Evolutionary conservation across 2,797 vertebrate species (phyloP).

Genomic region (Hypotaenidia philippensis): DNA sequence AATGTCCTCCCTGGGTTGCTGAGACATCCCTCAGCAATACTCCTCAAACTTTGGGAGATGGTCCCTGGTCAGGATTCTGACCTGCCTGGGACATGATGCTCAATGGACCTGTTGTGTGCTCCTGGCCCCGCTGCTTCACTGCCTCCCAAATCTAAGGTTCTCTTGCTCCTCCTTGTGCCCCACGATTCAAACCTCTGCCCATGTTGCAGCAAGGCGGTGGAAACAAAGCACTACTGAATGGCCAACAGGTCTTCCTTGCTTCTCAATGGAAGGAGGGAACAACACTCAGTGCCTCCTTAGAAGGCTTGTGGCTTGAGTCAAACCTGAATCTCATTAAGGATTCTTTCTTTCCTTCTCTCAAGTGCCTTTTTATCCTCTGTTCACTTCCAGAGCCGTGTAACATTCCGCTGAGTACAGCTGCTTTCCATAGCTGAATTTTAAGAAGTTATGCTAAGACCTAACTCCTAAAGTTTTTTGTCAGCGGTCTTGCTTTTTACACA

Average conservation of each 20-base stretch:
- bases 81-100: too few species aligned
- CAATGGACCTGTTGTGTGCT: background rate
- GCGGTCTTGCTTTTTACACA: rapidly evolving
- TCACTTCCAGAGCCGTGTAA: background rate
- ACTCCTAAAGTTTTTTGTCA: background rate
- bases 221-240: background rate
- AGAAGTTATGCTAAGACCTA: background rate
- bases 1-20: background rate
- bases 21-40: background rate
- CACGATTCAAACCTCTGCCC: rapidly evolving
- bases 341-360: background rate
- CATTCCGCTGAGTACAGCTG: background rate
- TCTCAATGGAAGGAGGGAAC: background rate
- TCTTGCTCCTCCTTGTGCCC: background rate
- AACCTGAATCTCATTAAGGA: background rate
- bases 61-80: rapidly evolving
- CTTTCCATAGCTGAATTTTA: background rate
- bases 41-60: background rate
- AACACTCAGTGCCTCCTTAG: background rate
- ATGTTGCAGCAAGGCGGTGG: background rate
- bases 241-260: background rate
- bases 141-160: rapidly evolving
- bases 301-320: background rate
- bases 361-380: background rate
- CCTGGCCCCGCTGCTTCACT: rapidly evolving